Conservation (phyloP, 92 coral and sea anemone genomes). For the Palythoa grandis region DNA sequence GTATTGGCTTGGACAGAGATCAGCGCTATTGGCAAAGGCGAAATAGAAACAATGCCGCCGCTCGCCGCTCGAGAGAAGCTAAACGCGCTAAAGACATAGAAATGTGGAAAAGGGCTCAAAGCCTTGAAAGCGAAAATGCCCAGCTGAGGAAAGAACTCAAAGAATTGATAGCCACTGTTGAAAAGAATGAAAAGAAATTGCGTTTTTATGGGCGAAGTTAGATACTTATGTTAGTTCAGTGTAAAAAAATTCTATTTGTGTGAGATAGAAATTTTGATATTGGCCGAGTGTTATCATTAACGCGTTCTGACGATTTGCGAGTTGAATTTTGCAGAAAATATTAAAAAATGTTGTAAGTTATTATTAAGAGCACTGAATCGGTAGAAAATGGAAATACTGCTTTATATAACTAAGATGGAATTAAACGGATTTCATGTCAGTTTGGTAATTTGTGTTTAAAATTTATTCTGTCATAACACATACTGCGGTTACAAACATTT, state of each 20-base stretch:
- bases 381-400: no score
- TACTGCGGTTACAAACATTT: no score
- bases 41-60: slow-evolving; percentile 12
- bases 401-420: no score
- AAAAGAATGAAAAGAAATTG: slow-evolving; percentile 6
- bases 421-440: no score
- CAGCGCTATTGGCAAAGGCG: slow-evolving; percentile 17
- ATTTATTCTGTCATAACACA: no score
- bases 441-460: no score
- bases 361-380: no score
- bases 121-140: slow-evolving; percentile 1
- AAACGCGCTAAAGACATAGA: slow-evolving; percentile 8
- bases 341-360: no score
- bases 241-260: no score
- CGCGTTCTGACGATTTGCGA: not conserved
- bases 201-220: not conserved
- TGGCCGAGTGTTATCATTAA: not conserved
- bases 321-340: no score
- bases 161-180: not conserved
- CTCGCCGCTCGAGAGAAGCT: slow-evolving; percentile 13
- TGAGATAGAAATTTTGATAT: no score
- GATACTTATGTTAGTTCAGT: not conserved
- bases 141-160: slow-evolving; percentile 12
- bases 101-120: slow-evolving; percentile 4
- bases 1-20: not conserved